phyloP scores from a whole-genome alignment of 1,140 invertebrate species.

The Sarcophaga peregrina region DNA sequence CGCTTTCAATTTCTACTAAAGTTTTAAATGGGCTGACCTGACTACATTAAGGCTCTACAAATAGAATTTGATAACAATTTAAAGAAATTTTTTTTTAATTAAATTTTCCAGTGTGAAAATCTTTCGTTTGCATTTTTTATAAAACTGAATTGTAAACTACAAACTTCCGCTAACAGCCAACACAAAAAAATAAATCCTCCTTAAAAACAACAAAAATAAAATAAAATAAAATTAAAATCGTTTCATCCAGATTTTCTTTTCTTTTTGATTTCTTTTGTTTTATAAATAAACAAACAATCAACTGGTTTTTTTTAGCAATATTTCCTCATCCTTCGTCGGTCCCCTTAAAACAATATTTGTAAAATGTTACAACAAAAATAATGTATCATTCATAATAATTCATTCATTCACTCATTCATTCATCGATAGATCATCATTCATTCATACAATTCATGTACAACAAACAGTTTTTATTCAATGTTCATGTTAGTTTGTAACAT shows the following conservation, averaged over 20 bases:
- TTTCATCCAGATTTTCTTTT: neutral
- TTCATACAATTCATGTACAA: neutral
- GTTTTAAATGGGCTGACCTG: no score
- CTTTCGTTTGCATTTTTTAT: no score
- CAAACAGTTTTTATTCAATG: neutral
- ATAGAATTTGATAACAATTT: no score
- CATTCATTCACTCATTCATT: neutral
- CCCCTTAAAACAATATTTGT: slow-evolving; percentile 3
- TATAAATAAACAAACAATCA: neutral
- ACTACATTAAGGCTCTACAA: no score
- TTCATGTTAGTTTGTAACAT: slow-evolving; percentile 32
- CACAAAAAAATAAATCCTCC: no score
- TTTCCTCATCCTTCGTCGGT: neutral
- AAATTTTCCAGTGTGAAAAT: no score
- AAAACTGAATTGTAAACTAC: no score
- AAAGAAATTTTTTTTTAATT: no score
- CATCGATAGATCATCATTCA: neutral
- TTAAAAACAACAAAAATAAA: neutral
- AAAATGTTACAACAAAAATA: neutral
- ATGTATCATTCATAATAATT: neutral
- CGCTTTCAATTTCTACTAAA: no score
- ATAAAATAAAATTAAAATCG: neutral
- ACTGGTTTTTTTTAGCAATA: slow-evolving; percentile 21
- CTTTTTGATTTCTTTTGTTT: slow-evolving; percentile 12
- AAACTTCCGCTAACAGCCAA: no score